Percentiles rank a stretch among this genome's conserved stretches.
phyloP scores from a whole-genome alignment of 2,797 vertebrate species.

The Alectoris magna region DNA sequence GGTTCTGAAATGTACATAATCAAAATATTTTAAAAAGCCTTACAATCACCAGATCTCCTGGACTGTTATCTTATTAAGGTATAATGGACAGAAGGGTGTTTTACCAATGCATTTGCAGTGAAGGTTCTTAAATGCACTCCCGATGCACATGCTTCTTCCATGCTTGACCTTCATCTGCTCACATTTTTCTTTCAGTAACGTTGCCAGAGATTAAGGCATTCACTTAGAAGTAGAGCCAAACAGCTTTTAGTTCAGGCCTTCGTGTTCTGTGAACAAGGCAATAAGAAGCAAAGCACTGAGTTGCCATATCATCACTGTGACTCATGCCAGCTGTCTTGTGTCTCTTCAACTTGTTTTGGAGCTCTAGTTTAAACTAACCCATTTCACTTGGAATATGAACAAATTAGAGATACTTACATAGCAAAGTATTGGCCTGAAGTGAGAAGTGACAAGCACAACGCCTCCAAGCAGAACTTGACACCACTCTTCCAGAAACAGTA shows the following conservation, averaged over 20 bases:
- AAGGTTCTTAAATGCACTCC: not conserved
- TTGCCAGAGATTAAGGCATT: not conserved
- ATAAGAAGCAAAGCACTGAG: not conserved
- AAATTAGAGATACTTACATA: not conserved
- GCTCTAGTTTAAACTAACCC: not conserved
- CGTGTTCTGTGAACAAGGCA: not conserved
- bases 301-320: not conserved
- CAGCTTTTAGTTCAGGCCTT: not conserved
- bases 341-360: not conserved
- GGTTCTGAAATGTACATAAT: not conserved
- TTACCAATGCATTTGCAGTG: not conserved
- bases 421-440: not conserved
- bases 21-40: not conserved
- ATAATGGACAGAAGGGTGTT: not conserved
- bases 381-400: not conserved
- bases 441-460: not conserved
- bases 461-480: not conserved
- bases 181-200: not conserved
- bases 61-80: not conserved
- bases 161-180: not conserved
- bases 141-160: not conserved
- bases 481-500: not conserved
- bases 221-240: not conserved
- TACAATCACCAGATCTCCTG: not conserved
- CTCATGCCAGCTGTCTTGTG: not conserved